These are phyloP conservation scores for Nematolebias whitei DNA, from an alignment of 2,113 vertebrate species.

Conservation along the genomic window DNA sequence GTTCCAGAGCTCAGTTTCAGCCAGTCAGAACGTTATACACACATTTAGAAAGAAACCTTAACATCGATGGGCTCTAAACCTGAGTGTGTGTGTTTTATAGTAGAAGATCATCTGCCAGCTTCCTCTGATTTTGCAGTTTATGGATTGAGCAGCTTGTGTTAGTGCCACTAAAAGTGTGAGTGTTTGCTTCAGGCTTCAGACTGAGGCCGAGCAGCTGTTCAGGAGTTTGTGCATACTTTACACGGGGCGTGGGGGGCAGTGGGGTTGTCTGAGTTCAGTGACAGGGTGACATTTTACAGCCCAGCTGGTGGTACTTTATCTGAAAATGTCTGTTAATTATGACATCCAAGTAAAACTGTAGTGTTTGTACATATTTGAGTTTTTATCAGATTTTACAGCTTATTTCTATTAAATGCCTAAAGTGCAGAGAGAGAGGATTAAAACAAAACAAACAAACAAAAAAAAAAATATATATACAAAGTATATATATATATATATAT, in stretches of 20 bases:
- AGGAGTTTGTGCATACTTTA: conserved; percentile 45
- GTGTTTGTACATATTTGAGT: too few species aligned
- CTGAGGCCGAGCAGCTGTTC: conserved; percentile 64
- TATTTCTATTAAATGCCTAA: too few species aligned
- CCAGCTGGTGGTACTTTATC: conserved; percentile 14
- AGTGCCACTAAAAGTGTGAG: conserved; percentile 14
- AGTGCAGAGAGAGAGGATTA: too few species aligned
- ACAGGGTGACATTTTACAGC: conserved; percentile 62
- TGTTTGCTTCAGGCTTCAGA: conserved; percentile 19
- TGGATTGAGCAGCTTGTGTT: conserved; percentile 33
- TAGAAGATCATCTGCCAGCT: conserved; percentile 50
- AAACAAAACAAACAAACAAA: too few species aligned
- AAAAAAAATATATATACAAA: too few species aligned
- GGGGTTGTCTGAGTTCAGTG: conserved; percentile 31
- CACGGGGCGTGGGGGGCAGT: neutral
- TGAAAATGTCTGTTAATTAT: conserved; percentile 32
- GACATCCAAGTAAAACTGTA: conserved; percentile 6
- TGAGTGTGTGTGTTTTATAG: conserved; percentile 50
- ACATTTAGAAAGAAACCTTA: conserved; percentile 13
- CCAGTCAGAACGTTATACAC: conserved; percentile 21
- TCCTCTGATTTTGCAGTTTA: conserved; percentile 19
- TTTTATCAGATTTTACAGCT: too few species aligned
- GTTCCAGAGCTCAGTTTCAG: conserved; percentile 8
- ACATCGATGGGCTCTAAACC: conserved; percentile 6
- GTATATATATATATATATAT: too few species aligned